Evolutionary conservation across 2,888 invertebrate species (phyloP), one percentile per base, ranked within the genome.

Genomic region (Nephrotoma appendiculata): DNA sequence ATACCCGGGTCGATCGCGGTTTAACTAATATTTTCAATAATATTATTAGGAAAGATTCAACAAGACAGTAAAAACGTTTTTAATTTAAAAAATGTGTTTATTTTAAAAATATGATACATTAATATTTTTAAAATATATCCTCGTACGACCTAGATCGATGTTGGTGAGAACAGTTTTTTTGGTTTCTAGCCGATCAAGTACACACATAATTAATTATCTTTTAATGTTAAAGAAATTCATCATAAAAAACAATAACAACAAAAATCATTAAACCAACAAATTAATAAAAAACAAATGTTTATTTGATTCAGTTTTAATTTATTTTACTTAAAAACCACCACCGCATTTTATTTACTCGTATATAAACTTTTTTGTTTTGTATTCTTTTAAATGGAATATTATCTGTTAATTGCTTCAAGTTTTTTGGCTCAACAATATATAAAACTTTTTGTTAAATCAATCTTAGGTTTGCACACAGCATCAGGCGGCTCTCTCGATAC

Each of bases 401-500:
- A 41, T 41, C 5, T 31, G 19, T 84, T 84, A 84, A 84, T 84
- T 84, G 15, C 42, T 84, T 42, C 85, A 86, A 45, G 45, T 6
- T 86, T 44, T 86, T 45, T 86, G 85, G 31, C 31, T 44, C 44
- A 42, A 42, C 12, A 84, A 86, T 42, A 87, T 41, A 52, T 87
- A 88, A 88, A 88, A 87, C 88, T 86, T 87, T 83, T 48, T 44
- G 86, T 86, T 85, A 19, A 84, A 84, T 71, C 87, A 88, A 88
- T 88, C 88, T 88, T 88, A 84, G 86, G 88, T 88, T 88, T 88
- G 87, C 88, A 88, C 88, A 88, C 88, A 88, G 88, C 88, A 88
- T 87, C 87, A 87, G 87, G 87, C 87, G 87, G 88, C 88, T 88
- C 88, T 88, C 86, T 87, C 83, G 31, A 31, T 31, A 19, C 86